phyloP scores from a whole-genome alignment of 2,797 vertebrate species.

The Phalanger gymnotis region DNA sequence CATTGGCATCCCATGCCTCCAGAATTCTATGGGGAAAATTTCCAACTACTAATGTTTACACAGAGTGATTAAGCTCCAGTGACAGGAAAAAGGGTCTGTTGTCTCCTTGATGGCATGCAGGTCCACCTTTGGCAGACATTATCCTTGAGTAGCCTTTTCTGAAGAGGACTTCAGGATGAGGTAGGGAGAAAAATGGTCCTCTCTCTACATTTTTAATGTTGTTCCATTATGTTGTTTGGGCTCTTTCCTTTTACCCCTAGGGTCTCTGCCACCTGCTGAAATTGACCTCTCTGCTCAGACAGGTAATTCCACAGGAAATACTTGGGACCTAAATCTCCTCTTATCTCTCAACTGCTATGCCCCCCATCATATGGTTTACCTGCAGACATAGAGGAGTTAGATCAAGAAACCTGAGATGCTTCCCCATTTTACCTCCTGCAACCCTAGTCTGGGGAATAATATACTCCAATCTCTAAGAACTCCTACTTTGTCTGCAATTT shows the following conservation, averaged over 20 bases:
- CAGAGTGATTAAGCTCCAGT: background rate
- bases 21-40: background rate
- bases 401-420: background rate
- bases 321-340: background rate
- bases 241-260: too few species aligned
- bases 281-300: background rate
- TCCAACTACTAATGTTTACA: background rate
- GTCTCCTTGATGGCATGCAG: background rate
- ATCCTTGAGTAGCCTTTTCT: background rate
- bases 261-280: too few species aligned
- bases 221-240: background rate
- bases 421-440: background rate
- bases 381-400: background rate
- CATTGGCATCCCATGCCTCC: background rate
- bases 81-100: background rate
- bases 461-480: background rate
- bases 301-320: background rate
- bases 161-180: background rate
- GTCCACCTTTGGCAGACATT: background rate
- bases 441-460: too few species aligned
- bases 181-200: background rate
- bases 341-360: background rate
- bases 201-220: background rate
- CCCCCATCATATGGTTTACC: too few species aligned
- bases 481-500: background rate